Evolutionary conservation across 2,797 vertebrate species (phyloP).

Genomic region (Lepus townsendii): DNA sequence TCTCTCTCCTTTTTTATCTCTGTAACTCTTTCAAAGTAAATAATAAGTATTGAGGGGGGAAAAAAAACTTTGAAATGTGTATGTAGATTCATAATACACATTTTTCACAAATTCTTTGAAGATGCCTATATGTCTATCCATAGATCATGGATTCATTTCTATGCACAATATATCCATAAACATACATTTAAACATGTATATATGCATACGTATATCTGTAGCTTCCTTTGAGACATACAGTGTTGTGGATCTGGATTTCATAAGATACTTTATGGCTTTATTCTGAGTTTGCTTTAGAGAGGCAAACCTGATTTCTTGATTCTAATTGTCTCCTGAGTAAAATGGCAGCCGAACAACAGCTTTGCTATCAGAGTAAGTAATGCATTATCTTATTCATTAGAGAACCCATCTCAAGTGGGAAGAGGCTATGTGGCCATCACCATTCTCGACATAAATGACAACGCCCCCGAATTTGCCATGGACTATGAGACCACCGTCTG

Average conservation of each 20-base stretch:
- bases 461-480: conserved; percentile 96
- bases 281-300: background rate
- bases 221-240: background rate
- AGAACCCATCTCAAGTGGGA: conserved; percentile 95
- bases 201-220: background rate
- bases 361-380: conserved; percentile 30
- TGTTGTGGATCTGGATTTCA: background rate
- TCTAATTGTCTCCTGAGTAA: conserved; percentile 34
- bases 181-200: too few relatives aligned
- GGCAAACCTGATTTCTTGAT: background rate
- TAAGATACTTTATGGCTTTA: background rate
- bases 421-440: conserved; percentile 94
- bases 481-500: conserved; percentile 97
- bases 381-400: conserved; percentile 86
- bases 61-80: too few relatives aligned
- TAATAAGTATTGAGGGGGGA: too few relatives aligned
- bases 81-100: too few relatives aligned
- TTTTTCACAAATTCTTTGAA: too few relatives aligned
- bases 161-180: background rate
- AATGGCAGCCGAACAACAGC: background rate
- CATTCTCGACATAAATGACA: conserved; percentile 97
- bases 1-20: too few relatives aligned
- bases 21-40: too few relatives aligned
- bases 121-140: too few relatives aligned
- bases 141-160: too few relatives aligned